Base-by-base conservation (phyloP, 1,140 invertebrate species). In the Orchestia grillus region DNA sequence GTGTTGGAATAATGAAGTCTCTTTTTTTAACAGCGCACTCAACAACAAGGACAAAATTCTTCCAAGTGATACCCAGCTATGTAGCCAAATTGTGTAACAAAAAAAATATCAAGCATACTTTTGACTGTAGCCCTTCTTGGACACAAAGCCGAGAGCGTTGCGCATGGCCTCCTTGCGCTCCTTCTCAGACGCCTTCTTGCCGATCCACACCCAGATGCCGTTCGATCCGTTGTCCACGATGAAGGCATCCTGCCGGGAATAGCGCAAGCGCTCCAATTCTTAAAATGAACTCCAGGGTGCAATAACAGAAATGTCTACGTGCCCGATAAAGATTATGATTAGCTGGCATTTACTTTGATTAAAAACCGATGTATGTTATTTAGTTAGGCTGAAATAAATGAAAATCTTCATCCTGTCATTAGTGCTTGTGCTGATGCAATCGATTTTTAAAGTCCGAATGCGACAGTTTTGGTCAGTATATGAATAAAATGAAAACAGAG, bases 141-240 rank as follows among this genome's bases (percentile, higher is more conserved):
- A 98, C 0, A 99, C 98, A 97, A 99, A 99, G 0, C 99, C 99
- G 43, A 99, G 98, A 0, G 98, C 99, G 97, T 99, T 99, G 97
- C 98, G 98, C 97, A 99, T 98, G 0, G 98, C 98, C 97, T 98
- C 98, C 44, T 98, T 97, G 96, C 98, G 98, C 97, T 98, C 98
- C 96, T 98, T 98, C 62, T 97, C 97, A 94, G 97, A 98, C 87
- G 98, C 98, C 96, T 98, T 97, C 97, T 98, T 98, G 0, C 99
- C 99, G 16, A 99, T 98, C 99, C 99, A 99, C 0, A 99, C 98
- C 99, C 99, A 99, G 96, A 99, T 98, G 0, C 99, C 99, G 53
- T 97, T 96, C 19, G 98, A 97, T n/a, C 98, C 98, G 97, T 98
- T 98, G 97, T 99, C 99, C 53, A 99, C 97, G 96, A 99, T 98